Evolutionary conservation across 2,113 vertebrate species (phyloP), one percentile per base, ranked within the genome.

Genomic region (Petrocephalus microphthalmus): DNA sequence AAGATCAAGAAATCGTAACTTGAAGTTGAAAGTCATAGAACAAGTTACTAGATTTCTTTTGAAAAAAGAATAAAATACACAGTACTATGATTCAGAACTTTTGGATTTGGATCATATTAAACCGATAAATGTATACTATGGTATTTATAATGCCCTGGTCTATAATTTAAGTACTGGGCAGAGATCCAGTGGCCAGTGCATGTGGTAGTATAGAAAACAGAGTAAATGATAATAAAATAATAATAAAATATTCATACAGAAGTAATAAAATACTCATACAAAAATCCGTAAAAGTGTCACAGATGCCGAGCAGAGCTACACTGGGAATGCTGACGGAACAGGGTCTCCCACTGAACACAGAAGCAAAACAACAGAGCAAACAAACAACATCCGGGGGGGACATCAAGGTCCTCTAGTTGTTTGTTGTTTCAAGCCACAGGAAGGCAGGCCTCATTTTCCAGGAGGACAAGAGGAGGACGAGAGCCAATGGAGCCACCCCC

Each of bases 381-480:
- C 90, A 89, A 88, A 90, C 64, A 81, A 49, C 17, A 37, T 25
- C 47, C 17, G 52, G n/a, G 71, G 71, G 71, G 33, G 11, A 17
- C 33, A 13, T 19, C 71, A 47, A 29, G 19, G 42, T 52, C 78
- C 92, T 92, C 91, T 92, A 89, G 90, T 91, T 89, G 88, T 90
- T 89, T 87, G 91, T 91, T 93, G 93, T 94, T 94, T 92, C 92
- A 91, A 89, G 89, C 90, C 88, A 94, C 93, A 95, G 94, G 95
- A 94, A 92, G 92, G 92, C 92, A 93, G 93, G 92, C 91, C 93
- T 90, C 91, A 93, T 95, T 96, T 95, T 94, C 95, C 94, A 95
- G 92, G 93, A 89, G 85, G 90, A 92, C 88, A 89, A 94, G 91
- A 95, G 92, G 93, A 89, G 85, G 90, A 92, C 88, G 89, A 94